Percentiles rank a stretch among this genome's conserved stretches.
phyloP scores from a whole-genome alignment of 2,113 vertebrate species.

The Isurus oxyrinchus region DNA sequence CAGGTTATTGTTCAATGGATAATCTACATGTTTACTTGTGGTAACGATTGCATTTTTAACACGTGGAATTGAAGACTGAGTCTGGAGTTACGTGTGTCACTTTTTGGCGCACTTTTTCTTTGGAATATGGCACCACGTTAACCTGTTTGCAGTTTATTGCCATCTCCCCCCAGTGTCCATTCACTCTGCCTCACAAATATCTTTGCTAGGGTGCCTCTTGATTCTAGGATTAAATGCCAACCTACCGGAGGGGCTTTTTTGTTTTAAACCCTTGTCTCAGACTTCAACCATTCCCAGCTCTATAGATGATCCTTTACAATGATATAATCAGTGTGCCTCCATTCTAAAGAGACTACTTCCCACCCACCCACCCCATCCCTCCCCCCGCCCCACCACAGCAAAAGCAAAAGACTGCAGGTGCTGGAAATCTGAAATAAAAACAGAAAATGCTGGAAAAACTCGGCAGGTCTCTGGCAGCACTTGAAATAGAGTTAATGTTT shows the following conservation, averaged over 20 bases:
- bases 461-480: no score
- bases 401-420: no score
- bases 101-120: not conserved
- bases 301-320: not conserved
- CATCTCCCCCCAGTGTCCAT: not conserved
- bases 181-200: not conserved
- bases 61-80: not conserved
- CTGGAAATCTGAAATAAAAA: no score
- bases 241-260: not conserved
- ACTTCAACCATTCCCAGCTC: not conserved
- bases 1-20: not conserved
- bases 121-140: not conserved
- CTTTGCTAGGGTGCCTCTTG: no score
- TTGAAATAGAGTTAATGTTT: no score
- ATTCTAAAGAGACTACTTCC: not conserved
- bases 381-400: no score
- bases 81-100: not conserved
- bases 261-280: not conserved
- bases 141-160: not conserved
- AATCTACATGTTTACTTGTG: not conserved
- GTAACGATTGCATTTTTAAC: not conserved
- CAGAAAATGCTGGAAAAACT: no score
- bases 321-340: not conserved
- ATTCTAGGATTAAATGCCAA: not conserved
- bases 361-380: no score